Conservation (phyloP, 2,888 invertebrate species). For the Agrotis exclamationis region DNA sequence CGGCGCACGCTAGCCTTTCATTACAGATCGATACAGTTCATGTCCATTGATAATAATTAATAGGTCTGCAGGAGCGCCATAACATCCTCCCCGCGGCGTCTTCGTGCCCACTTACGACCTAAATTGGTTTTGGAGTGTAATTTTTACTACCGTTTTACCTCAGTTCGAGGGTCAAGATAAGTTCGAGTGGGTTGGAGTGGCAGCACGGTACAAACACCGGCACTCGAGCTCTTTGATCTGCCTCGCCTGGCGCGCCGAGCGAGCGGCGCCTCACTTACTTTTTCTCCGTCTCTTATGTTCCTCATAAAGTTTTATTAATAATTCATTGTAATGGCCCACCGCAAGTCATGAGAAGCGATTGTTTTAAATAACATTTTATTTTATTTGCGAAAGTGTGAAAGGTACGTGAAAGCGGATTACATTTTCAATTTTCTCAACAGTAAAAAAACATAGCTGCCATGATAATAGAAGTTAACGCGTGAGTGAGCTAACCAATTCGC, state of each 20-base stretch:
- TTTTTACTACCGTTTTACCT: constrained; percentile 89
- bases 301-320: constrained; percentile 80
- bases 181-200: constrained; percentile 82
- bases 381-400: constrained; percentile 82
- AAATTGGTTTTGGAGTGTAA: constrained; percentile 85
- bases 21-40: constrained; percentile 85
- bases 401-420: constrained; percentile 82
- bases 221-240: constrained; percentile 86
- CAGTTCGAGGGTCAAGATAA: constrained; percentile 85
- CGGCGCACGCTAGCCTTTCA: constrained; percentile 80
- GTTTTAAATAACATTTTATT: constrained; percentile 78
- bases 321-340: constrained; percentile 72
- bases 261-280: constrained; percentile 64
- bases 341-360: constrained; percentile 80
- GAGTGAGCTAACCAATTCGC: constrained; percentile 75
- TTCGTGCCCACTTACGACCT: constrained; percentile 79
- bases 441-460: constrained; percentile 64
- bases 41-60: constrained; percentile 87
- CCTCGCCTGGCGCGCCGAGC: constrained; percentile 70
- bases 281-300: constrained; percentile 72
- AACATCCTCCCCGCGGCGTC: constrained; percentile 76
- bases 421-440: constrained; percentile 77
- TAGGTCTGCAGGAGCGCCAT: constrained; percentile 74
- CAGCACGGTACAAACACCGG: constrained; percentile 70
- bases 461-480: constrained; percentile 63